Percentiles rank a stretch among this genome's conserved stretches.
phyloP scores from a whole-genome alignment of 2,888 invertebrate species.

The Acronicta leporina region DNA sequence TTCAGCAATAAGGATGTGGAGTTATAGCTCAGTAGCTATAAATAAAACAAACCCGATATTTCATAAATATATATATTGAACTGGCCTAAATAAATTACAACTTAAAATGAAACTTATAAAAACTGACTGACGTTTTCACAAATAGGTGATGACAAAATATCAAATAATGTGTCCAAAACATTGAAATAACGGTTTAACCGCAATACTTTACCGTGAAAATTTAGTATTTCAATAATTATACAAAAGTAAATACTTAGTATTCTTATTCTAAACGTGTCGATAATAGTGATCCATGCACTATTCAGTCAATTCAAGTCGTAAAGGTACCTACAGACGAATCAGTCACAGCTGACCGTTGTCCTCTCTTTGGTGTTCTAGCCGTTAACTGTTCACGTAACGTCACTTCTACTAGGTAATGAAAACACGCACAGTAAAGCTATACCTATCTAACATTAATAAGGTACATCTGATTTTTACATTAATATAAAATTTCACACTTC shows the following conservation, averaged over 20 bases:
- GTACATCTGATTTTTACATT: constrained; percentile 48
- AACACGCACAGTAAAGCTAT: constrained; percentile 53
- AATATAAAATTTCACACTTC: constrained; percentile 52
- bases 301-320: constrained; percentile 62
- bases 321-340: constrained; percentile 61
- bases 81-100: constrained; percentile 83
- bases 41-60: constrained; percentile 56
- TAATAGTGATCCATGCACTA: constrained; percentile 60
- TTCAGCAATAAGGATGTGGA: not conserved
- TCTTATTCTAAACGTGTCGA: constrained; percentile 50
- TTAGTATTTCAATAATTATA: constrained; percentile 50
- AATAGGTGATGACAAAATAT: constrained; percentile 39
- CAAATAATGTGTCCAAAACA: constrained; percentile 37
- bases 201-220: constrained; percentile 49
- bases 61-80: constrained; percentile 80
- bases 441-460: constrained; percentile 55
- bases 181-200: constrained; percentile 70
- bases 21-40: not conserved
- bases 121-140: constrained; percentile 68
- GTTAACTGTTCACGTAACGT: constrained; percentile 70
- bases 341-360: constrained; percentile 60
- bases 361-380: constrained; percentile 88
- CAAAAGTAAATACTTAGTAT: constrained; percentile 30
- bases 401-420: constrained; percentile 55
- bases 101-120: constrained; percentile 68